Evolutionary conservation across 2,113 vertebrate genomes (phyloP).

Genomic region (Serinus canaria): DNA sequence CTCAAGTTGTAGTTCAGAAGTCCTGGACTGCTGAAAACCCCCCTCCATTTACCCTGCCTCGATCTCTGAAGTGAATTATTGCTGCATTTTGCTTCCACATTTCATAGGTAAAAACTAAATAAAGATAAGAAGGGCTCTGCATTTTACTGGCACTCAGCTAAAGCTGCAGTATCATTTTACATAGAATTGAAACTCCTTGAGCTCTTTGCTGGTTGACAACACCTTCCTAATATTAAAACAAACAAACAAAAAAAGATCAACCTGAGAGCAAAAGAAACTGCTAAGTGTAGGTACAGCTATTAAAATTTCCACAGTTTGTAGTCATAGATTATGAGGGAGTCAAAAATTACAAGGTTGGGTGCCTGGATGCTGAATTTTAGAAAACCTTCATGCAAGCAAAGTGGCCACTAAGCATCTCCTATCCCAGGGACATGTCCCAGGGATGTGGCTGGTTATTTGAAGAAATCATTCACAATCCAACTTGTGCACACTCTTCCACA

Average conservation of each 20-base stretch:
- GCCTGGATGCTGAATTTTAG: not conserved
- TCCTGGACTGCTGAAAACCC: not conserved
- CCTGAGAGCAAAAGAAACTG: not conserved
- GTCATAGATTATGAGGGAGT: not conserved
- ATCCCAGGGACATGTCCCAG: not conserved
- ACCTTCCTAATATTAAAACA: not conserved
- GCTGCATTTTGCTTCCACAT: not conserved
- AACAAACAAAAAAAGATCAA: not conserved
- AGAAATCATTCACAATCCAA: not conserved
- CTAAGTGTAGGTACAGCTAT: not conserved
- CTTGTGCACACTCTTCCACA: not conserved
- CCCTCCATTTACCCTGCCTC: not conserved
- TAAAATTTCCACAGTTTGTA: not conserved
- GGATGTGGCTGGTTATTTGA: not conserved
- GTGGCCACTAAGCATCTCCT: not conserved
- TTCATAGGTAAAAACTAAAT: not conserved
- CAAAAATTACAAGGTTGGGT: not conserved
- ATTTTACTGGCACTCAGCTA: not conserved
- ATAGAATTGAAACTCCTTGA: conserved; percentile 61
- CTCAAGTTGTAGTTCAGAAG: not conserved
- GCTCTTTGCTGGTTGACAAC: not conserved
- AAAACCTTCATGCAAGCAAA: not conserved
- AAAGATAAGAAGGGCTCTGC: rapidly evolving
- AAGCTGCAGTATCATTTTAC: conserved; percentile 59
- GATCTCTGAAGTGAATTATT: not conserved